Percentiles rank a stretch among this genome's conserved stretches.
These are phyloP conservation scores for Entomobrya proxima DNA, from an alignment of 2,888 invertebrate species.

Conservation along the genomic window DNA sequence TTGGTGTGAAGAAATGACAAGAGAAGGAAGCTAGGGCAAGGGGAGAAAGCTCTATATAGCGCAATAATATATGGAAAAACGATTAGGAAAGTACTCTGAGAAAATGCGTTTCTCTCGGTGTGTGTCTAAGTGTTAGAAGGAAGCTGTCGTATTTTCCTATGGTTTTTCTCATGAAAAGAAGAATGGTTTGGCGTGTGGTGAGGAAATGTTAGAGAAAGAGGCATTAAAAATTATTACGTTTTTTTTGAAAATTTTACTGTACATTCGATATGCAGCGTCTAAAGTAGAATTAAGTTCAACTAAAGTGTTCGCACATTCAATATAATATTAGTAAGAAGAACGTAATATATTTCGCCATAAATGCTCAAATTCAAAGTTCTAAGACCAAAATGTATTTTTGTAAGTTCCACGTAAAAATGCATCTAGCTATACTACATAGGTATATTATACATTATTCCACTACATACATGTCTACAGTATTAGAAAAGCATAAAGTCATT, in stretches of 20 bases:
- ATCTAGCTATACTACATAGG: too few relatives aligned
- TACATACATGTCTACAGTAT: not conserved
- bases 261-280: too few relatives aligned
- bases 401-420: too few relatives aligned
- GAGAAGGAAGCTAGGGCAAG: slow-evolving; percentile 5
- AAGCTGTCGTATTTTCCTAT: not conserved
- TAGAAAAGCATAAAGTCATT: slow-evolving; percentile 50
- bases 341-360: too few relatives aligned
- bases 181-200: not conserved
- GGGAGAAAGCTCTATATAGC: slow-evolving; percentile 1
- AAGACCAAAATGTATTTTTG: too few relatives aligned
- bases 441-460: too few relatives aligned
- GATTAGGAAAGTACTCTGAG: slow-evolving; percentile 49
- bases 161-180: not conserved
- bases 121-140: not conserved
- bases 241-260: too few relatives aligned
- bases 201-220: not conserved
- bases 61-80: slow-evolving; percentile 52
- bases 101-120: slow-evolving; percentile 4
- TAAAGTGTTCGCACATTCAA: too few relatives aligned
- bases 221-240: too few relatives aligned
- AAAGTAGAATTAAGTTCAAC: too few relatives aligned
- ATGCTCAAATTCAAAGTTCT: too few relatives aligned
- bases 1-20: slow-evolving; percentile 24
- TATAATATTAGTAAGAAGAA: too few relatives aligned